phyloP scores from a whole-genome alignment of 2,888 invertebrate genomes.

The Pelosia muscerda region DNA sequence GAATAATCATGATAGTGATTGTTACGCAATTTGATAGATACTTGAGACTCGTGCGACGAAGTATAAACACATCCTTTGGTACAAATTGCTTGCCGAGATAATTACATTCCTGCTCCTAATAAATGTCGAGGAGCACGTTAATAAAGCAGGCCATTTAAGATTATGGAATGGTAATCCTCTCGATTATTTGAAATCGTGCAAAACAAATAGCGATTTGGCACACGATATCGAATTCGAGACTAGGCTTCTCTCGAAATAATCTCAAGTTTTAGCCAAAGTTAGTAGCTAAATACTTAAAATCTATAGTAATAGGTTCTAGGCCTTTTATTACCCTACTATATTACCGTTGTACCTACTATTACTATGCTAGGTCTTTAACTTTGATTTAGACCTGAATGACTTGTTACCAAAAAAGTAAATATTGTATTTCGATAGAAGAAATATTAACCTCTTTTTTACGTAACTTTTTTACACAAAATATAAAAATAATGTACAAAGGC shows the following conservation, averaged over 20 bases:
- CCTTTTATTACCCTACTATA: no score
- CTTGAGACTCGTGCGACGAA: not conserved
- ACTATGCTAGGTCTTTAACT: no score
- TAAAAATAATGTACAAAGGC: no score
- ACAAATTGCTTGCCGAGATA: constrained; percentile 2
- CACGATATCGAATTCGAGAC: not conserved
- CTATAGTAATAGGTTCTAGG: no score
- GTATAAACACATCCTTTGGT: not conserved
- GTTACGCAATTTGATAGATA: not conserved
- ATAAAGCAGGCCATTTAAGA: constrained; percentile 13
- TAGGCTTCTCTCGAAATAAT: not conserved
- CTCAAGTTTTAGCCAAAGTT: no score
- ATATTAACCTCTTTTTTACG: no score
- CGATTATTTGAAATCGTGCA: not conserved
- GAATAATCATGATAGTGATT: not conserved
- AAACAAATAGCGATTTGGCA: not conserved
- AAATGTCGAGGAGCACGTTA: constrained; percentile 14
- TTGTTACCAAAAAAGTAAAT: no score
- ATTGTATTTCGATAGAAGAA: no score
- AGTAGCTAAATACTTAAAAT: no score
- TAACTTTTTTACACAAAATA: no score
- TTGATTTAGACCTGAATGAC: no score
- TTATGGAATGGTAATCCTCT: not conserved
- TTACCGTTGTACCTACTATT: no score
- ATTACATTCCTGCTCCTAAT: constrained; percentile 12